Evolutionary conservation across 2,797 vertebrate species (phyloP).

Genomic region (Scomberomorus guttatus): DNA sequence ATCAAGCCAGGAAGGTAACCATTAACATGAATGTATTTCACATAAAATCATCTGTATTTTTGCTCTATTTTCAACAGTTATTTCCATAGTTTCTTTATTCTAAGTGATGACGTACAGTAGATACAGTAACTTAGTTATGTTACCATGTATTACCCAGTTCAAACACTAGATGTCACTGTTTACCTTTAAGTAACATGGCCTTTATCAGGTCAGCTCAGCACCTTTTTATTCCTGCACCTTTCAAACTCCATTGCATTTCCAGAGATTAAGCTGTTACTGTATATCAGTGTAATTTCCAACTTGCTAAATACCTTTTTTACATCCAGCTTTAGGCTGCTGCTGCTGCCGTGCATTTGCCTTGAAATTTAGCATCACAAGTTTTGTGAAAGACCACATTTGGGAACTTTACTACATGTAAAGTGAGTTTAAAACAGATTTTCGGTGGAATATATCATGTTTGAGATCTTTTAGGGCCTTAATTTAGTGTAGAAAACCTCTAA

Average conservation of each 20-base stretch:
- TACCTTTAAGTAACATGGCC: not conserved
- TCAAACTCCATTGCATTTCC: too few relatives aligned
- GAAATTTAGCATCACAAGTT: not conserved
- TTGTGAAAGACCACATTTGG: not conserved
- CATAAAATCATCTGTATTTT: not conserved
- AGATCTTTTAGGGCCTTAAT: not conserved
- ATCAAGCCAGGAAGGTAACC: not conserved
- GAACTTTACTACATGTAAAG: too few relatives aligned
- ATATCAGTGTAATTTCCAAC: not conserved
- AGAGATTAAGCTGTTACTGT: not conserved
- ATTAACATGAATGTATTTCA: not conserved
- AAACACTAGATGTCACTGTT: conserved; percentile 41
- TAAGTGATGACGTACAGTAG: not conserved
- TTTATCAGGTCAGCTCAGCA: not conserved
- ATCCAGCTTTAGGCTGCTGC: not conserved
- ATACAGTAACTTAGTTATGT: not conserved
- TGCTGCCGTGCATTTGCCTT: not conserved
- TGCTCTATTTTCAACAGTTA: not conserved
- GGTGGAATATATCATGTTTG: not conserved
- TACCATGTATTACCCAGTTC: not conserved
- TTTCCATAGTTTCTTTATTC: not conserved
- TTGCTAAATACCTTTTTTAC: not conserved
- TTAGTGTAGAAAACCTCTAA: not conserved
- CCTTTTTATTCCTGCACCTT: not conserved
- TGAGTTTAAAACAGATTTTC: not conserved